A percentile compares a stretch with the other conserved stretches of the same genome.
These are phyloP conservation scores for Subacronicta megacephala DNA, from an alignment of 2,888 invertebrate species.

Conservation along the genomic window DNA sequence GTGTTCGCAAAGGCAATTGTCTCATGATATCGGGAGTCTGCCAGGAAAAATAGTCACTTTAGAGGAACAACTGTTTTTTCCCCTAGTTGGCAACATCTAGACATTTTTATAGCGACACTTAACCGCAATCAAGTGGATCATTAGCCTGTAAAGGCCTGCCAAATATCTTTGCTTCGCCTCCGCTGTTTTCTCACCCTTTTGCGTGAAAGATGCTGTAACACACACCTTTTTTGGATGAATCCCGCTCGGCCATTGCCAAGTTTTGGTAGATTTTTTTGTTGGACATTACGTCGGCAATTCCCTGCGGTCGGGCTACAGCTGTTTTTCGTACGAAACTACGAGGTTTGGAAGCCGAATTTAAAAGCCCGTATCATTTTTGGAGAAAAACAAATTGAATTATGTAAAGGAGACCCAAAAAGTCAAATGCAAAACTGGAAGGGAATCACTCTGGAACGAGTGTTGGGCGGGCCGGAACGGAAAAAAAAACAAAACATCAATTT, in stretches of 20 bases:
- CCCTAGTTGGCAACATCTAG: slow-evolving; percentile 87
- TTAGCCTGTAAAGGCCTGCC: slow-evolving; percentile 88
- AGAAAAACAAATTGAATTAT: slow-evolving; percentile 65
- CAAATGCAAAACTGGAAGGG: slow-evolving; percentile 69
- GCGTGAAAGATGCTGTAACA: slow-evolving; percentile 79
- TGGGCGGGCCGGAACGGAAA: slow-evolving; percentile 55
- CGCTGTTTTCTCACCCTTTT: slow-evolving; percentile 83
- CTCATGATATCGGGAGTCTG: slow-evolving; percentile 82
- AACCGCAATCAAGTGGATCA: slow-evolving; percentile 89
- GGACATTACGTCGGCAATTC: slow-evolving; percentile 56
- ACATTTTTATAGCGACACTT: slow-evolving; percentile 88
- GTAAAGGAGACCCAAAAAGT: slow-evolving; percentile 59
- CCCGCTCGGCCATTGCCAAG: slow-evolving; percentile 75
- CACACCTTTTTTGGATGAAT: slow-evolving; percentile 80
- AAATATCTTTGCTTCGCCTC: slow-evolving; percentile 84
- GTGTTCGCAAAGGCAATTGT: slow-evolving; percentile 83
- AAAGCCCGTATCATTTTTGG: slow-evolving; percentile 53
- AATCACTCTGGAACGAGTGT: slow-evolving; percentile 64
- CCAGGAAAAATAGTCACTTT: slow-evolving; percentile 87
- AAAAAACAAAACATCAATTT: slow-evolving; percentile 86
- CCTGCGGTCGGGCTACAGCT: slow-evolving; percentile 48
- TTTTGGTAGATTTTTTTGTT: slow-evolving; percentile 67
- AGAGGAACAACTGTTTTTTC: slow-evolving; percentile 83
- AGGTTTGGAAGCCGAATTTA: slow-evolving; percentile 43
- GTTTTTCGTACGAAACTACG: slow-evolving; percentile 46